These are phyloP conservation scores for Actenoides hombroni DNA, from an alignment of 2,113 vertebrate species.

Conservation along the genomic window DNA sequence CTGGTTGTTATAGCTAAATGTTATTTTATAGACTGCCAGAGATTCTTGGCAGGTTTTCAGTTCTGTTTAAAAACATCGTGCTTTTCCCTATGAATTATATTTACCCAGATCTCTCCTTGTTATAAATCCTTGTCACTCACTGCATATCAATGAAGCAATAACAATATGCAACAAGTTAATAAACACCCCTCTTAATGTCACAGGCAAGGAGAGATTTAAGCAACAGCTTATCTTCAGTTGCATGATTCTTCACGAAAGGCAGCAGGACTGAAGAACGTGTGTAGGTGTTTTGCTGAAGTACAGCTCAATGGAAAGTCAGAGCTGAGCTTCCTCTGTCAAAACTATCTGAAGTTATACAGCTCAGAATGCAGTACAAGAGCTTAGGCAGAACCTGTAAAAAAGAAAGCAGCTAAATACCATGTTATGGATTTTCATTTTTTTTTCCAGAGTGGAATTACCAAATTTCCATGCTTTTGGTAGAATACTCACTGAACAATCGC, in stretches of 20 bases:
- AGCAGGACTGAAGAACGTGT: not conserved
- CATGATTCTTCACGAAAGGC: not conserved
- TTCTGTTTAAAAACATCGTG: not conserved
- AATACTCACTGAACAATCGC: constrained; percentile 30
- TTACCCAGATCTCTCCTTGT: not conserved
- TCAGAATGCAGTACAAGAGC: not conserved
- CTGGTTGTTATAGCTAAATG: not conserved
- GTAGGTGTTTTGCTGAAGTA: not conserved
- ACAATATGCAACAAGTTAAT: not conserved
- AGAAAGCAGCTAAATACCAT: constrained; percentile 3
- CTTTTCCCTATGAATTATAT: not conserved
- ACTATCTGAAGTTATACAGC: not conserved
- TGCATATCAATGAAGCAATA: not conserved
- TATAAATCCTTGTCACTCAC: not conserved
- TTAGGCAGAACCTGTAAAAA: not conserved
- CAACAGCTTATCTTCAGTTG: not conserved
- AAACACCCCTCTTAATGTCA: not conserved
- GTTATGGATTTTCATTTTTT: not conserved
- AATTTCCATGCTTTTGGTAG: not conserved
- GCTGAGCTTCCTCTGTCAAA: not conserved
- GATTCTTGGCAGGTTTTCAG: not conserved
- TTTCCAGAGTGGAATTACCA: constrained; percentile 33
- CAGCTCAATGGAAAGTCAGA: not conserved
- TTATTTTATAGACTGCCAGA: not conserved
- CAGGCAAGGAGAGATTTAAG: not conserved